Base-by-base conservation (phyloP, 1,140 invertebrate genomes). In the Caenorhabditis brenneri region DNA sequence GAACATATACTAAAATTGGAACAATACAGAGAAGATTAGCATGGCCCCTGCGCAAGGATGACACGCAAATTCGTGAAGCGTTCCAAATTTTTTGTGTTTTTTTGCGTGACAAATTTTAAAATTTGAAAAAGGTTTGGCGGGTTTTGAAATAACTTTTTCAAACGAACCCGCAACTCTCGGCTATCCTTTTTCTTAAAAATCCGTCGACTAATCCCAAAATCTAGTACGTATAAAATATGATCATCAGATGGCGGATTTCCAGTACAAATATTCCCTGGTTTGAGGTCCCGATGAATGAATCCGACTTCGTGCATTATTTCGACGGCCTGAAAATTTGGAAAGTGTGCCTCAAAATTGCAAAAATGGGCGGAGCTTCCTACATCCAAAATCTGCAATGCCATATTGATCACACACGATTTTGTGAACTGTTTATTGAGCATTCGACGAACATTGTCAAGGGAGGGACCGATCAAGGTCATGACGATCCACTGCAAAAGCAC, bases 11-110 rank as follows among this genome's bases (percentile, higher is more conserved):
- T 91, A 92, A 93, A 93, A 93, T 92, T 92, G 94, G 94, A 95
- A 95, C 94, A 94, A 95, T 95, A 95, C 94, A 95, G 94, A 95
- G 94, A 95, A 95, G 94, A 95, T 95, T 95, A 95, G 94, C 94
- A 95, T 95, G 94, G 94, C 94, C 94, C 94, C 94, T 95, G 94
- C 94, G 94, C 94, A 95, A 95, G 94, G 94, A 95, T 95, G 94
- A 95, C 94, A 94, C 94, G 94, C 94, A 95, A 95, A 95, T 94
- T 94, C 94, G 93, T 94, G 94, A 94, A 94, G 94, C 94, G 93
- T 94, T 94, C 93, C 94, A 94, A 88, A 89, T 88, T 88, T 88
- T 88, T 88, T 88, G 88, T 39, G 58, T n/a, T n/a, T n/a, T n/a
- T n/a, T n/a, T n/a, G n/a, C n/a, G n/a, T n/a, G n/a, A n/a, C n/a